Evolutionary conservation across 2,113 vertebrate genomes (phyloP).

Genomic region (Anolis carolinensis): DNA sequence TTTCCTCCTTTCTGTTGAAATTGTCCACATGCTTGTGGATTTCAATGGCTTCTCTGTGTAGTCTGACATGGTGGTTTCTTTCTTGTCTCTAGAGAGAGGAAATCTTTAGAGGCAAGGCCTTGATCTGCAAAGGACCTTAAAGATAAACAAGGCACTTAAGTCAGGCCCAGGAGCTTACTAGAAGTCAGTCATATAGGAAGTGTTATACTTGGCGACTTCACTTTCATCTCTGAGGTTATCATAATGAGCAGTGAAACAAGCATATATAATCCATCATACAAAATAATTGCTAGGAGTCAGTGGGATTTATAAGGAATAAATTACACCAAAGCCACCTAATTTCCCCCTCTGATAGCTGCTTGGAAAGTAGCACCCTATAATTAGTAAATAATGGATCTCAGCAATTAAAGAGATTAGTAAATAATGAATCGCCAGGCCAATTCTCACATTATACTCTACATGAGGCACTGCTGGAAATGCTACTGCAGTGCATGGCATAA

Average conservation of each 20-base stretch:
- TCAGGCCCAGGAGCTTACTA: neutral
- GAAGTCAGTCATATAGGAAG: neutral
- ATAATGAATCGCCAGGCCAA: neutral
- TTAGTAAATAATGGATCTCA: constrained; percentile 7
- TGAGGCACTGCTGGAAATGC: neutral
- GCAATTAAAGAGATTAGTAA: constrained; percentile 14
- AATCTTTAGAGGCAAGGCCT: neutral
- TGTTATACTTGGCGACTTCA: neutral
- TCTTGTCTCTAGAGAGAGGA: neutral
- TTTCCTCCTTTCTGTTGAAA: too few relatives aligned
- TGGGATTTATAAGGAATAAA: neutral
- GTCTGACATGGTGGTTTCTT: too few relatives aligned
- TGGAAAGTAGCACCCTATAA: constrained; percentile 4
- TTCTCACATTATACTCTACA: neutral
- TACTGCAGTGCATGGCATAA: neutral
- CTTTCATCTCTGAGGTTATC: neutral
- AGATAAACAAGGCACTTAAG: neutral
- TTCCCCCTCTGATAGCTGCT: neutral
- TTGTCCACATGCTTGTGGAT: too few relatives aligned
- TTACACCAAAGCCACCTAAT: neutral
- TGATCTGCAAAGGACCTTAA: neutral
- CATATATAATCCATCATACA: neutral
- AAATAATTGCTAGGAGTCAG: constrained; percentile 11
- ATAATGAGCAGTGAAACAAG: neutral
- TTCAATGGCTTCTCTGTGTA: too few relatives aligned